Evolutionary conservation across 2,113 vertebrate genomes (phyloP).

Genomic region (Equus quagga): DNA sequence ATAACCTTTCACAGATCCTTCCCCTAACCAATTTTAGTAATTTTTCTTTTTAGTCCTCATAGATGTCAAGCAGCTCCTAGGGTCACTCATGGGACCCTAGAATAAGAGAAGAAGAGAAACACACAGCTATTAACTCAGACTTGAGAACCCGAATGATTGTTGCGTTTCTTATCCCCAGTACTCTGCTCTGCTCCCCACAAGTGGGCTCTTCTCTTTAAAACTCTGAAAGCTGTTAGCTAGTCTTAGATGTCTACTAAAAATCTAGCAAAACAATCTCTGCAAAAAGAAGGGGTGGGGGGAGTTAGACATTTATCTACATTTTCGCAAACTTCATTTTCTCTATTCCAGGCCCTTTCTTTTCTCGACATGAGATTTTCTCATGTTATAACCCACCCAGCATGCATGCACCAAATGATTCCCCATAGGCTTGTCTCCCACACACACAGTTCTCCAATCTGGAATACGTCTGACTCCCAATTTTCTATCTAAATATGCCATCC

Average conservation of each 20-base stretch:
- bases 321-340: background rate
- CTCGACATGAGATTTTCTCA: background rate
- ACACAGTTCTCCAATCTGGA: background rate
- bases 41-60: background rate
- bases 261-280: background rate
- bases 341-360: background rate
- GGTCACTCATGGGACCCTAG: background rate
- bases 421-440: background rate
- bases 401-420: background rate
- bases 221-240: background rate
- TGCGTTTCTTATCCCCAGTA: background rate
- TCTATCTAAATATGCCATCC: background rate
- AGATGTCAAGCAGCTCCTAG: background rate
- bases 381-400: background rate
- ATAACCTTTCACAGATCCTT: background rate
- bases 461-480: background rate
- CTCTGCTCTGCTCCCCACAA: background rate
- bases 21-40: background rate
- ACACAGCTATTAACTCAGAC: background rate
- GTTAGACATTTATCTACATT: background rate
- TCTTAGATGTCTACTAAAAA: background rate
- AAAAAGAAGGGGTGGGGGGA: fast-evolving
- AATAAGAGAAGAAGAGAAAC: background rate
- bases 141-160: background rate
- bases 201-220: background rate